Percentiles rank a stretch among this genome's conserved stretches.
Evolutionary conservation across 2,797 vertebrate genomes (phyloP).

Genomic region (Tadarida brasiliensis): DNA sequence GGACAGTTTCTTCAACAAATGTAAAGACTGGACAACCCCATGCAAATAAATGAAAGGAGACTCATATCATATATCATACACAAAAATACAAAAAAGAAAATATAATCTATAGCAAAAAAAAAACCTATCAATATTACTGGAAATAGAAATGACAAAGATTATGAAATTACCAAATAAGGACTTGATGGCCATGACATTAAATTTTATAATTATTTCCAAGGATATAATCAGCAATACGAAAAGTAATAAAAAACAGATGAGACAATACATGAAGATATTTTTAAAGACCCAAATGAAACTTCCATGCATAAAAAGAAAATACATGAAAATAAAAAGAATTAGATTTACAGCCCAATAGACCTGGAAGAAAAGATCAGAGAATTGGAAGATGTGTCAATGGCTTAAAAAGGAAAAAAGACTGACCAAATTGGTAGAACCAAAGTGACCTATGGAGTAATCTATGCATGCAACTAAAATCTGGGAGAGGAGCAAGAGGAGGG

Average conservation of each 20-base stretch:
- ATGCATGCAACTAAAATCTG: background rate
- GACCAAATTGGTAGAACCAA: background rate
- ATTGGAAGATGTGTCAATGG: background rate
- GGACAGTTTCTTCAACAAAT: background rate
- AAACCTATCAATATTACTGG: background rate
- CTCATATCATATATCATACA: background rate
- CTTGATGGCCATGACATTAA: background rate
- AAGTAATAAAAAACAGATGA: background rate
- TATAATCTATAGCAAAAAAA: background rate
- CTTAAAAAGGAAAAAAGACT: background rate
- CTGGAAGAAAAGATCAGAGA: background rate
- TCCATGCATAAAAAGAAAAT: background rate
- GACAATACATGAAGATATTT: background rate
- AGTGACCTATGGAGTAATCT: background rate
- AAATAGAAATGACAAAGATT: background rate
- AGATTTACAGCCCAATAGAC: background rate
- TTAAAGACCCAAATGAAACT: background rate
- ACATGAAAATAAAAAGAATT: background rate
- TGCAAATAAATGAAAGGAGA: background rate
- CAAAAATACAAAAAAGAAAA: background rate
- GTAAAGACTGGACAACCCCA: background rate
- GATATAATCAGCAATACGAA: background rate
- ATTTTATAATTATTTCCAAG: background rate
- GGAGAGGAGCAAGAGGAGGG: background rate
- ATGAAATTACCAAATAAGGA: background rate